These are phyloP conservation scores for Manis crassicaudata DNA, from an alignment of 2,797 vertebrate species.

Conservation along the genomic window DNA sequence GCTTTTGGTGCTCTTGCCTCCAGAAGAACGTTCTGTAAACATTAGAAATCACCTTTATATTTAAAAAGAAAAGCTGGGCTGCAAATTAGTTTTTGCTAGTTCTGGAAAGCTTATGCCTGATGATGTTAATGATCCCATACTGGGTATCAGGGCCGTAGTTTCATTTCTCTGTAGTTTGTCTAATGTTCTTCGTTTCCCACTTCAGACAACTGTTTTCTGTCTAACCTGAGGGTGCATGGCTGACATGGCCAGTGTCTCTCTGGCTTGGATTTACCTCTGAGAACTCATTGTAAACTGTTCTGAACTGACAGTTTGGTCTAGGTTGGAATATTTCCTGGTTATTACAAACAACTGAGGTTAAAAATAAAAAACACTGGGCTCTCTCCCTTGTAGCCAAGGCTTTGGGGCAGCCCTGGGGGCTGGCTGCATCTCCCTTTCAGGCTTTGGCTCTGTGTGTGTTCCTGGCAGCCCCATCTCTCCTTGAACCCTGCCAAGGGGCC, in stretches of 20 bases:
- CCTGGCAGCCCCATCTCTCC: neutral
- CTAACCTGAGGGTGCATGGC: neutral
- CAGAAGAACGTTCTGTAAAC: neutral
- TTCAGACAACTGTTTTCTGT: neutral
- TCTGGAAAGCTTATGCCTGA: neutral
- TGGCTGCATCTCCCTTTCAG: neutral
- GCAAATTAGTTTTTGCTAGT: neutral
- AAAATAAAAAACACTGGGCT: neutral
- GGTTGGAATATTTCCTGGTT: neutral
- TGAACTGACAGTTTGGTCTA: neutral
- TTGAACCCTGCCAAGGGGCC: neutral
- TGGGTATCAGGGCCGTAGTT: neutral
- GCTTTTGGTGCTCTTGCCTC: neutral
- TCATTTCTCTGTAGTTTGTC: neutral
- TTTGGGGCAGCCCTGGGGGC: neutral
- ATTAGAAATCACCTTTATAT: neutral
- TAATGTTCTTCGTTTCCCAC: neutral
- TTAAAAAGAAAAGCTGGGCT: neutral
- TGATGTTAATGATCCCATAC: neutral
- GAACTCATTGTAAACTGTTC: neutral
- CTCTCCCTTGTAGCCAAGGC: neutral
- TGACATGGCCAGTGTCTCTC: neutral
- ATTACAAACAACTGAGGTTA: neutral
- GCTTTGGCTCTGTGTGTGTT: accelerated
- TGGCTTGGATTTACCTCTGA: neutral